Evolutionary conservation across 2,113 vertebrate species (phyloP).

Genomic region (Coptodon rendalli): DNA sequence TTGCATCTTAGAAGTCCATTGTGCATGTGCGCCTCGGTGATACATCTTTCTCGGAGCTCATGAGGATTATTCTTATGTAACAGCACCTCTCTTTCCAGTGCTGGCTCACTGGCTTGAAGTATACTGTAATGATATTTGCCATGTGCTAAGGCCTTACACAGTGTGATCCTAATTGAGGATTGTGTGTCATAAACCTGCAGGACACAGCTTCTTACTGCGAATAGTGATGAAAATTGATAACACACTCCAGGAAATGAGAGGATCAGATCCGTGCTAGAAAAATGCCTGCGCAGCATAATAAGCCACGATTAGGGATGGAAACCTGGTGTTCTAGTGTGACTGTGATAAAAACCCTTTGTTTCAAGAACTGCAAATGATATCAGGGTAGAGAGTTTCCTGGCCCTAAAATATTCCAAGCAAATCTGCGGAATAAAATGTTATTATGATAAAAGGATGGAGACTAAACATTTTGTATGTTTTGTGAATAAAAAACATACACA

Average conservation of each 20-base stretch:
- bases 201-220: slow-evolving; percentile 31
- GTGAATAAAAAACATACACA: background rate
- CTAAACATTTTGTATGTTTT: background rate
- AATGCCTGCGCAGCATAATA: slow-evolving; percentile 27
- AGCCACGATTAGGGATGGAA: background rate
- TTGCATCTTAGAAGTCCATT: background rate
- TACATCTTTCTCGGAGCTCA: background rate
- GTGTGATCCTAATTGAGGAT: slow-evolving; percentile 54
- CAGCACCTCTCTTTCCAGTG: background rate
- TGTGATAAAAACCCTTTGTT: background rate
- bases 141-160: slow-evolving; percentile 42
- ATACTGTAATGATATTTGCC: slow-evolving; percentile 45
- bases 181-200: slow-evolving; percentile 48
- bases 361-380: background rate
- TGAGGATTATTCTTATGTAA: slow-evolving; percentile 1
- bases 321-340: background rate
- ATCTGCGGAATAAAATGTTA: background rate
- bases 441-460: background rate
- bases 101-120: slow-evolving; percentile 40
- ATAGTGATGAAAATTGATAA: slow-evolving; percentile 55
- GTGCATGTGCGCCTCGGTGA: background rate
- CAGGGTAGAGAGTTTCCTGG: background rate
- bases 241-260: slow-evolving; percentile 43
- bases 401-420: background rate
- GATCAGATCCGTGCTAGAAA: slow-evolving; percentile 24